Conservation (phyloP, 2,888 invertebrate genomes). For the Cinara cedri region DNA sequence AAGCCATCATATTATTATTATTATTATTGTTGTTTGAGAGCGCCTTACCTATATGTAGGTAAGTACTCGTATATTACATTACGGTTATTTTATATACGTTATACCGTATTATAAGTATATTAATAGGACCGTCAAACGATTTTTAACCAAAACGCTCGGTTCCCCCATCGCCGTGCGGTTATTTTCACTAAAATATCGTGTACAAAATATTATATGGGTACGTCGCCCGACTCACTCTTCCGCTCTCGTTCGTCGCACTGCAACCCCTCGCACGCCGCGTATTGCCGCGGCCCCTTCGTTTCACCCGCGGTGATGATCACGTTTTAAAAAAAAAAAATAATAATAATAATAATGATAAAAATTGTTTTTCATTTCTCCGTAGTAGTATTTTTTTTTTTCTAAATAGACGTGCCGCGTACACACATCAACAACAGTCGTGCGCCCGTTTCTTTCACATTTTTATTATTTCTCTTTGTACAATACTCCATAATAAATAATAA, state of each 20-base stretch:
- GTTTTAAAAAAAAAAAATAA: too few species aligned
- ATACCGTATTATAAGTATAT: too few species aligned
- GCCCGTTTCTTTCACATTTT: conserved; percentile 26
- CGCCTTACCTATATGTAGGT: background rate
- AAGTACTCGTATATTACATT: background rate
- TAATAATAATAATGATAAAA: too few species aligned
- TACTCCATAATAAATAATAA: background rate
- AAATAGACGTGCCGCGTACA: conserved; percentile 7
- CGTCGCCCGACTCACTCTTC: background rate
- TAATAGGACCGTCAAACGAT: conserved; percentile 34
- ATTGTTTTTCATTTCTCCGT: too few species aligned
- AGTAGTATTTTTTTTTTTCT: background rate
- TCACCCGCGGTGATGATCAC: conserved; percentile 40
- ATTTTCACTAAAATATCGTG: background rate
- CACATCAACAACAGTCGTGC: conserved; percentile 30
- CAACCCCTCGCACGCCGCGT: background rate
- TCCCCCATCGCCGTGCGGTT: conserved; percentile 15
- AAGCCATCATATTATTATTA: conserved; percentile 25
- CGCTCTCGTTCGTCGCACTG: background rate
- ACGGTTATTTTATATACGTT: too few species aligned
- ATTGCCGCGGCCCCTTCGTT: background rate
- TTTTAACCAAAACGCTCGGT: conserved; percentile 24
- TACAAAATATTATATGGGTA: background rate
- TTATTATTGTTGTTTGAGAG: too few species aligned
- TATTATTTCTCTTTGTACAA: conserved; percentile 23